A percentile compares a stretch with the other conserved stretches of the same genome.
phyloP scores from a whole-genome alignment of 2,888 invertebrate species.

The Ellobium chinense region DNA sequence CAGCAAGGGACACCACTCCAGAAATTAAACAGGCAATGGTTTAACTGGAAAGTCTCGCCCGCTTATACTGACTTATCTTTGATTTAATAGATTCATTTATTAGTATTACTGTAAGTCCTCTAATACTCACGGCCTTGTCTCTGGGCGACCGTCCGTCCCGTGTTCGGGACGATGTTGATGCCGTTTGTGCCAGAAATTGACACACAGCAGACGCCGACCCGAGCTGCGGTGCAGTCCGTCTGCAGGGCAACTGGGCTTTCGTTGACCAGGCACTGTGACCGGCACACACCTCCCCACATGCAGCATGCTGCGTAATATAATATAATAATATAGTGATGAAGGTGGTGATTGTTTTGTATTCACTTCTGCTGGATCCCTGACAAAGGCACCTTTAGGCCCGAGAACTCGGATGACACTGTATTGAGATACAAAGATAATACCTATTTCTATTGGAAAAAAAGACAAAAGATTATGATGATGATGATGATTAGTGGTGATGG shows the following conservation, averaged over 20 bases:
- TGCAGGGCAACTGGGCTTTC: neutral
- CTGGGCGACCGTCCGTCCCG: neutral
- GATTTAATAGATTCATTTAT: too few species aligned
- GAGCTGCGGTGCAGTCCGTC: neutral
- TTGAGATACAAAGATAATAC: too few species aligned
- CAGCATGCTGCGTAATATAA: conserved; percentile 5
- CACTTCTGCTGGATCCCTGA: too few species aligned
- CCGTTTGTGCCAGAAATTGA: neutral
- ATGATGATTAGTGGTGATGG: neutral
- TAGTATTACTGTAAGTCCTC: neutral
- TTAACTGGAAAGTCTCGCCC: too few species aligned
- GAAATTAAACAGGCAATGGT: too few species aligned
- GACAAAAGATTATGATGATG: neutral
- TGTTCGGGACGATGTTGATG: neutral
- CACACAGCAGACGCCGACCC: neutral
- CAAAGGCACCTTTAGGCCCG: too few species aligned
- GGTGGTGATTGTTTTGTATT: too few species aligned
- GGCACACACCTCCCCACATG: neutral
- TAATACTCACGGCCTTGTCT: conserved; percentile 7
- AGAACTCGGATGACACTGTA: too few species aligned
- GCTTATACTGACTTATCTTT: too few species aligned
- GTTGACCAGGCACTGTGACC: neutral
- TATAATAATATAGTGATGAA: neutral
- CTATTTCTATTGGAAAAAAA: neutral
- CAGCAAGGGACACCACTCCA: too few species aligned